Conservation (phyloP, 2,888 invertebrate species). For the Protonemura montana region DNA sequence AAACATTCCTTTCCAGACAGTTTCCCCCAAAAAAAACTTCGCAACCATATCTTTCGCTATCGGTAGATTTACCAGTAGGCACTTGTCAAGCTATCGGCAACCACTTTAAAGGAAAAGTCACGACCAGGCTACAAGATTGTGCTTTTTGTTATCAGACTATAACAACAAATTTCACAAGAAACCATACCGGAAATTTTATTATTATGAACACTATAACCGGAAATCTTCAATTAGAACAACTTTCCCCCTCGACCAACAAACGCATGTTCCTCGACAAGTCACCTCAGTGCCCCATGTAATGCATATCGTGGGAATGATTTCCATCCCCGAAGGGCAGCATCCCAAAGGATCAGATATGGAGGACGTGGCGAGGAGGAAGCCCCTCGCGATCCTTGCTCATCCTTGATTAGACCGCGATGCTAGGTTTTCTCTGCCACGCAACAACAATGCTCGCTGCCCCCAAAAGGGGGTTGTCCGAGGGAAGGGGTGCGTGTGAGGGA, state of each 20-base stretch:
- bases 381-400: slow-evolving; percentile 47
- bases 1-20: no score
- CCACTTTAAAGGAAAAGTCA: no score
- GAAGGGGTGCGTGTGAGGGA: slow-evolving; percentile 42
- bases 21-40: no score
- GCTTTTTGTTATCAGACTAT: background rate
- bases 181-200: background rate
- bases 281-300: background rate
- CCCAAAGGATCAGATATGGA: slow-evolving; percentile 21
- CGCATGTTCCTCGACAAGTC: background rate
- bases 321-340: background rate
- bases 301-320: slow-evolving; percentile 41
- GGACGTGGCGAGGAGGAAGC: slow-evolving; percentile 36
- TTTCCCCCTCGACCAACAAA: background rate
- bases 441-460: slow-evolving; percentile 17
- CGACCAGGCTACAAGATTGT: no score
- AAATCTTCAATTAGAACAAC: background rate
- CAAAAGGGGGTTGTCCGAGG: background rate
- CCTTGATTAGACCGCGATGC: slow-evolving; percentile 46
- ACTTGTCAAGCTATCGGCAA: no score
- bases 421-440: slow-evolving; percentile 45
- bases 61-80: no score
- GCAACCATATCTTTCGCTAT: no score
- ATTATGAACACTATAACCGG: no score
- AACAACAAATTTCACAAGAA: background rate